Percentiles rank a stretch among this genome's conserved stretches.
phyloP scores from a whole-genome alignment of 2,113 vertebrate genomes.

The Numenius arquata region DNA sequence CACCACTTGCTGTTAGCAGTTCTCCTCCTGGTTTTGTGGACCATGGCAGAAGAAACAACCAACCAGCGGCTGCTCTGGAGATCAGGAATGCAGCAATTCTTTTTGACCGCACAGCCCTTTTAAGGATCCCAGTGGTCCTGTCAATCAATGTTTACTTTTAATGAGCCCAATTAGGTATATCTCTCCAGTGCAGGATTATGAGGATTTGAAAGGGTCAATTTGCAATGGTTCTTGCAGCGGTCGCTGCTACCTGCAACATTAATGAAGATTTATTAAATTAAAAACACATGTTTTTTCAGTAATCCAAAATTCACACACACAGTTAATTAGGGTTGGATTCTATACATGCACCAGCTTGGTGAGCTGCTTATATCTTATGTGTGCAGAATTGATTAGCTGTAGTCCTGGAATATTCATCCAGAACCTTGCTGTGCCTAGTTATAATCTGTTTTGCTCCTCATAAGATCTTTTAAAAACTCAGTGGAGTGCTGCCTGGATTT shows the following conservation, averaged over 20 bases:
- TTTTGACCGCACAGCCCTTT: background rate
- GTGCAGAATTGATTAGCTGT: background rate
- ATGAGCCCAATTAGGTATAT: constrained; percentile 46
- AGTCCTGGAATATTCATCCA: background rate
- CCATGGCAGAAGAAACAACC: background rate
- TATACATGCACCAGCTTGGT: background rate
- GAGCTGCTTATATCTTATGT: background rate
- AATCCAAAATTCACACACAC: background rate
- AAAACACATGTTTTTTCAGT: background rate
- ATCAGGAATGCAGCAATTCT: background rate
- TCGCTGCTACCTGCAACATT: background rate
- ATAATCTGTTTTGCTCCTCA: background rate
- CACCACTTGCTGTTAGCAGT: background rate
- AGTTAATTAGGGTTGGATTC: background rate
- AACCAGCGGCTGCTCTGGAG: background rate
- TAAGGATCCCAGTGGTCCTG: background rate
- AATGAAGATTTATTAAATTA: constrained; percentile 54
- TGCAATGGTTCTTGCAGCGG: background rate
- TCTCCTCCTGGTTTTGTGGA: background rate
- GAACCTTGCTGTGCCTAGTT: background rate
- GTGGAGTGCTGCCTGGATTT: background rate
- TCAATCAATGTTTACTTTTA: constrained; percentile 38
- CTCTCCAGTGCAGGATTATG: constrained; percentile 17
- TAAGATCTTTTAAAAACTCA: background rate
- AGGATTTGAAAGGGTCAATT: constrained; percentile 30